A percentile compares a stretch with the other conserved stretches of the same genome.
phyloP scores from a whole-genome alignment of 2,888 invertebrate genomes.

The Drosophila villosipedis region DNA sequence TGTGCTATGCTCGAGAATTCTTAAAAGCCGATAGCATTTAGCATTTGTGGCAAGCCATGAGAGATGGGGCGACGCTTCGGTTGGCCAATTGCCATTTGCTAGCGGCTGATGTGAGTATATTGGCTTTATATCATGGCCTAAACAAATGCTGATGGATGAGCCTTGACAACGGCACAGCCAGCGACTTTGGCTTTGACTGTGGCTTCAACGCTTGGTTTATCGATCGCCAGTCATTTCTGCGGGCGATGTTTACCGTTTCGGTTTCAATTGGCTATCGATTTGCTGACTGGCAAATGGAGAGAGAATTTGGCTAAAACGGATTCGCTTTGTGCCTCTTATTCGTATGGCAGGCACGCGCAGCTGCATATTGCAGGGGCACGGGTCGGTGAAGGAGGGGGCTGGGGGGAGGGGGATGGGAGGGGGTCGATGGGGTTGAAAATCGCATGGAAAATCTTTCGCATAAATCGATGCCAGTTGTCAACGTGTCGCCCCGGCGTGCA shows the following conservation, averaged over 20 bases:
- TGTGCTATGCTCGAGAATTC: constrained; percentile 3
- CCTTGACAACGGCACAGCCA: constrained; percentile 45
- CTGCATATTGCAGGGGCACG: constrained; percentile 1
- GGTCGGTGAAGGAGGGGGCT: too few species aligned
- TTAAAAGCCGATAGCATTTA: not conserved
- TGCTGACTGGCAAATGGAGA: constrained; percentile 20
- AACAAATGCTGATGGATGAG: constrained; percentile 53
- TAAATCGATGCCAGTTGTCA: constrained; percentile 72
- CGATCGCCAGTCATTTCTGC: constrained; percentile 34
- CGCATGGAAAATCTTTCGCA: constrained; percentile 51
- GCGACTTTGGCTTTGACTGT: constrained; percentile 5
- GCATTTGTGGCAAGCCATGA: constrained; percentile 14
- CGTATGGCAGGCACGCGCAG: constrained; percentile 58
- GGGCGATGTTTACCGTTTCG: constrained; percentile 61
- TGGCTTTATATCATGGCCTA: constrained; percentile 31
- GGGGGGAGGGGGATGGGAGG: too few species aligned
- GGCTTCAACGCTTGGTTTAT: constrained; percentile 24
- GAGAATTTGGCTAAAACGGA: constrained; percentile 32
- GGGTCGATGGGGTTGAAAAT: constrained; percentile 21
- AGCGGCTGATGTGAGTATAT: not conserved
- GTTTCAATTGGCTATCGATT: constrained; percentile 48
- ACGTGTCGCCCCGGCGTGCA: constrained; percentile 42
- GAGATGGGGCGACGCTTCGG: constrained; percentile 14
- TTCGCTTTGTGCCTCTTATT: constrained; percentile 14
- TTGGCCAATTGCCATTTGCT: constrained; percentile 19